Evolutionary conservation across 2,797 vertebrate genomes (phyloP), one percentile per base, ranked within the genome.

Genomic region (Triplophysa bombifrons): DNA sequence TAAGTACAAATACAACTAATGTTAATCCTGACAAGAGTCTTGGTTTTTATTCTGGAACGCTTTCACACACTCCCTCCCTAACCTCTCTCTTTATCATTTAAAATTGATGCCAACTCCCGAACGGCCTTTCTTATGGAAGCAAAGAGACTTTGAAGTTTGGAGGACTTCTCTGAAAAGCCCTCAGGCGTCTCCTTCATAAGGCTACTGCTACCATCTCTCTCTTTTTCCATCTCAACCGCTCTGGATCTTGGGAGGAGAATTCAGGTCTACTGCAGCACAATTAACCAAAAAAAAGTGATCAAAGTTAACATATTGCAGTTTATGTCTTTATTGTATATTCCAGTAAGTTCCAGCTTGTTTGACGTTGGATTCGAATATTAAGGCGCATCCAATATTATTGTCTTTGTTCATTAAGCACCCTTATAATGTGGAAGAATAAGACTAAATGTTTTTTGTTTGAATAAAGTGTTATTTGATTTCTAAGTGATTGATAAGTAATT

Each of bases 81-180:
- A 74, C 68, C 69, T 83, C 83, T 86, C 74, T 86, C 80, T 88
- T 86, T 90, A 88, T 91, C 87, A 90, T 92, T 85, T 90, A 91
- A 90, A 91, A 91, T 91, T 89, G 86, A 92, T 90, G 87, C 83
- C 73, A 83, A 87, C 86, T 83, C 90, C 86, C 89, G 73, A 78
- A 82, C 86, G 89, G 88, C 85, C 80, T 84, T 86, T 88, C 87
- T 88, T 83, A 86, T 89, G 83, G 84, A 90, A 83, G 85, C 84
- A 48, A 78, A 81, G 84, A 90, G 85, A 89, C 90, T 93, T 91
- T 92, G 90, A 93, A 91, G 91, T 90, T 79, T 86, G 82, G 82
- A 90, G 83, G 87, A 89, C 86, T 88, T 86, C 87, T 87, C 89
- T 85, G 86, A 88, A 89, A 90, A 56, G 85, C 87, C 92, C 89